phyloP scores from a whole-genome alignment of 2,888 invertebrate species.

The Caenorhabditis becei region DNA sequence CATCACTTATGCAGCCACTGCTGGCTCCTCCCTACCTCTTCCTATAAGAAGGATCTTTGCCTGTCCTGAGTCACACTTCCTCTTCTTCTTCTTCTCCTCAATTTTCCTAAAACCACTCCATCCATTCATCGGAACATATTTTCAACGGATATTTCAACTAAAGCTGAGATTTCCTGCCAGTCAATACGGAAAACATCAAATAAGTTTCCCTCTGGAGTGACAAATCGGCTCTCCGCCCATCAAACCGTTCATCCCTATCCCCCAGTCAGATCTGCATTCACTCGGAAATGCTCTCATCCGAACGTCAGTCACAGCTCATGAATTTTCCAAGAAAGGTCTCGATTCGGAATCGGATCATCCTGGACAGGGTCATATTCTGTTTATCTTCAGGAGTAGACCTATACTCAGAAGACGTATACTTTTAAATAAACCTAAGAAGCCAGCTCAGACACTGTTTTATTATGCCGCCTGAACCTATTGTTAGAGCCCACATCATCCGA shows the following conservation, averaged over 20 bases:
- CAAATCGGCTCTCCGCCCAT: constrained; percentile 3
- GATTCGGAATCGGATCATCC: too few species aligned
- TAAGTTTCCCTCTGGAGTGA: constrained; percentile 3
- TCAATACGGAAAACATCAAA: too few species aligned
- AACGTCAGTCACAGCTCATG: constrained; percentile 23
- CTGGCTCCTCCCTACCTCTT: constrained; percentile 30
- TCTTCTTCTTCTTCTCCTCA: neutral
- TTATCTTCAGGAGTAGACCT: neutral
- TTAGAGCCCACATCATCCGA: constrained; percentile 28
- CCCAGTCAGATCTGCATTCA: neutral
- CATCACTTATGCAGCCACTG: constrained; percentile 36
- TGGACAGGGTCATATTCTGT: constrained; percentile 1
- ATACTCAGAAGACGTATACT: constrained; percentile 3
- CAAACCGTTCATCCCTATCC: constrained; percentile 24
- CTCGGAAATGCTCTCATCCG: too few species aligned
- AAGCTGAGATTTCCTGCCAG: neutral
- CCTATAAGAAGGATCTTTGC: constrained; percentile 32
- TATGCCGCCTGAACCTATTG: constrained; percentile 28
- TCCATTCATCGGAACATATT: neutral
- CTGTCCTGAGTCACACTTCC: constrained; percentile 3
- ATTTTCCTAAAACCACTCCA: neutral
- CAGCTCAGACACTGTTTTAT: constrained; percentile 58
- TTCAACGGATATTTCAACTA: neutral
- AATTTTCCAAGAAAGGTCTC: constrained; percentile 3
- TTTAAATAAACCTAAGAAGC: constrained; percentile 31